Conservation (phyloP, 64 coral and sea anemone species). For the Dendronephthya gigantea region DNA sequence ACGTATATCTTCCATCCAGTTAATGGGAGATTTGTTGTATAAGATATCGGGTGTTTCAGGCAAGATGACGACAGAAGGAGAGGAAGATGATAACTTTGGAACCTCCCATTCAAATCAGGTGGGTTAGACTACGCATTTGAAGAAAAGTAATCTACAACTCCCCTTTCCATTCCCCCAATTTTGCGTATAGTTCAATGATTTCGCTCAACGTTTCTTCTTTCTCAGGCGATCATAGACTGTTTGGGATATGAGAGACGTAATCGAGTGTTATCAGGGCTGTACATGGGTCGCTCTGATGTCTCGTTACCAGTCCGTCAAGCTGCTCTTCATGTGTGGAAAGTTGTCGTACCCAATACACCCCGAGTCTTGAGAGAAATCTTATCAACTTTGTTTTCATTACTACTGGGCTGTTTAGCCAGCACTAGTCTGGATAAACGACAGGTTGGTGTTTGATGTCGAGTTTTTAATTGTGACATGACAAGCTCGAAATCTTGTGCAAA, state of each 20-base stretch:
- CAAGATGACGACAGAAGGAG: conserved; percentile 93
- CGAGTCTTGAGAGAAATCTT: conserved; percentile 81
- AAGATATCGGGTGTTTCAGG: conserved; percentile 89
- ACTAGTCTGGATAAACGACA: conserved; percentile 95
- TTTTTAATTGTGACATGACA: neutral
- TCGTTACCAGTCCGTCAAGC: conserved; percentile 87
- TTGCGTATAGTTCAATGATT: neutral
- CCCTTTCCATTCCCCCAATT: too few species aligned
- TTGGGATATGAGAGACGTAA: conserved; percentile 86
- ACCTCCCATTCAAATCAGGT: conserved; percentile 89
- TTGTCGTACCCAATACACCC: conserved; percentile 93
- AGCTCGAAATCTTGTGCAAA: too few species aligned
- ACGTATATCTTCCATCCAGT: conserved; percentile 73
- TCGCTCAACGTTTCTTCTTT: neutral
- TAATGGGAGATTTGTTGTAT: conserved; percentile 88
- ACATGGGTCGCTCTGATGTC: conserved; percentile 99
- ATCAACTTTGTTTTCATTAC: conserved; percentile 81
- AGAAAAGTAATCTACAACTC: too few species aligned
- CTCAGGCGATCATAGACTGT: conserved; percentile 70
- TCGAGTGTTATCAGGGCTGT: conserved; percentile 82
- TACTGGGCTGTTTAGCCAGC: conserved; percentile 83
- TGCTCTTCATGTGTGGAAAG: conserved; percentile 93
- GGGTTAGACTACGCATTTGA: neutral
- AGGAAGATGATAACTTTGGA: conserved; percentile 98
- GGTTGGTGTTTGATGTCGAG: too few species aligned